Percentiles rank a stretch among this genome's conserved stretches.
phyloP scores from a whole-genome alignment of 2,113 vertebrate genomes.

The Montifringilla adamsi region DNA sequence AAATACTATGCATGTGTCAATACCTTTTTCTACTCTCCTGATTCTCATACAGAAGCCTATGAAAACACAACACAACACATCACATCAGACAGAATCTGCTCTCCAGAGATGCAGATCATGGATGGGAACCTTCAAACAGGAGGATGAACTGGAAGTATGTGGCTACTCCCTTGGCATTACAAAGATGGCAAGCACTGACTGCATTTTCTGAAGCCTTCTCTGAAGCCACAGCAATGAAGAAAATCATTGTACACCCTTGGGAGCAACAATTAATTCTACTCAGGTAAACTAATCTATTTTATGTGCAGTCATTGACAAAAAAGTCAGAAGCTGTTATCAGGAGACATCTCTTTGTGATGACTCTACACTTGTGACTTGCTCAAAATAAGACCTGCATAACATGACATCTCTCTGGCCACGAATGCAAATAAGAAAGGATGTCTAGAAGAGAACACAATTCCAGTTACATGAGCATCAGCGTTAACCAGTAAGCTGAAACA shows the following conservation, averaged over 20 bases:
- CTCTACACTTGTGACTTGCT: background rate
- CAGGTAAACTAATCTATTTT: conserved; percentile 36
- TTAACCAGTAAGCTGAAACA: background rate
- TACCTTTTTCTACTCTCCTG: background rate
- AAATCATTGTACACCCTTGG: background rate
- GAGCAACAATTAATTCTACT: conserved; percentile 14
- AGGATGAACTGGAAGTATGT: background rate
- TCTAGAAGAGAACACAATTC: background rate
- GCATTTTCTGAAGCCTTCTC: background rate
- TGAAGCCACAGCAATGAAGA: background rate
- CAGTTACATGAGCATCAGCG: background rate
- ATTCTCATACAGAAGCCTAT: background rate
- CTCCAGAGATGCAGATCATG: background rate
- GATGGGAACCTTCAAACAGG: background rate
- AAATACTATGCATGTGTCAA: background rate
- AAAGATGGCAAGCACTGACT: background rate
- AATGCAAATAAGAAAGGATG: background rate
- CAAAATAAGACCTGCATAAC: background rate
- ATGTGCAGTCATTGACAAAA: conserved; percentile 43
- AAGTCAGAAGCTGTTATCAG: background rate
- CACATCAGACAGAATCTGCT: background rate
- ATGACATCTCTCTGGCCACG: background rate
- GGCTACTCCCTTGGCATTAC: background rate
- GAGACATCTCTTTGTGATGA: conserved; percentile 14
- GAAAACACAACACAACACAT: background rate